A percentile compares a stretch with the other conserved stretches of the same genome.
Conservation (phyloP, 2,797 vertebrate genomes). For the Rachycentron canadum region DNA sequence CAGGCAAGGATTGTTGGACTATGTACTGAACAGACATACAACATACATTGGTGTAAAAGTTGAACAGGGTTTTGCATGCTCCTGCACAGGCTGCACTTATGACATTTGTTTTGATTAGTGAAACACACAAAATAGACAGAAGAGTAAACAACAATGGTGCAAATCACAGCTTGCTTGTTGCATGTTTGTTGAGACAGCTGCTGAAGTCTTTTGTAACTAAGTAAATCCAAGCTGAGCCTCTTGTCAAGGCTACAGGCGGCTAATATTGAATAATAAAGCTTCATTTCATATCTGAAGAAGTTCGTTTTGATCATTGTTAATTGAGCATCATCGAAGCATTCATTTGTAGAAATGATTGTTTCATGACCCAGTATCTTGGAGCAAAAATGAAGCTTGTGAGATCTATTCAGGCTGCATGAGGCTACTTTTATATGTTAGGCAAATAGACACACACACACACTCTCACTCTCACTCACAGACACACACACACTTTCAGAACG, state of each 20-base stretch:
- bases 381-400: not conserved
- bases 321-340: not conserved
- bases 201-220: not conserved
- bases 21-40: too few relatives aligned
- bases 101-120: not conserved
- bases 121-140: not conserved
- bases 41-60: not conserved
- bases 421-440: constrained; percentile 1
- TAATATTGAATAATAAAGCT: not conserved
- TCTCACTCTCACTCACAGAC: not conserved
- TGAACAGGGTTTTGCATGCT: not conserved
- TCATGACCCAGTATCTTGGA: not conserved
- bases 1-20: not conserved
- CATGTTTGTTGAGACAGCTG: not conserved
- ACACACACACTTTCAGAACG: constrained; percentile 47
- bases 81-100: not conserved
- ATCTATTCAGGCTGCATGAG: not conserved
- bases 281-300: not conserved
- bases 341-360: not conserved
- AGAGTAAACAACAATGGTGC: not conserved
- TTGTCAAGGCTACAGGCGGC: not conserved
- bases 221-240: not conserved
- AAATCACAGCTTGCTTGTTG: not conserved
- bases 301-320: not conserved
- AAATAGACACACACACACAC: not conserved